Evolutionary conservation across 2,797 vertebrate species (phyloP), one percentile per base, ranked within the genome.

Genomic region (Chelmon rostratus): DNA sequence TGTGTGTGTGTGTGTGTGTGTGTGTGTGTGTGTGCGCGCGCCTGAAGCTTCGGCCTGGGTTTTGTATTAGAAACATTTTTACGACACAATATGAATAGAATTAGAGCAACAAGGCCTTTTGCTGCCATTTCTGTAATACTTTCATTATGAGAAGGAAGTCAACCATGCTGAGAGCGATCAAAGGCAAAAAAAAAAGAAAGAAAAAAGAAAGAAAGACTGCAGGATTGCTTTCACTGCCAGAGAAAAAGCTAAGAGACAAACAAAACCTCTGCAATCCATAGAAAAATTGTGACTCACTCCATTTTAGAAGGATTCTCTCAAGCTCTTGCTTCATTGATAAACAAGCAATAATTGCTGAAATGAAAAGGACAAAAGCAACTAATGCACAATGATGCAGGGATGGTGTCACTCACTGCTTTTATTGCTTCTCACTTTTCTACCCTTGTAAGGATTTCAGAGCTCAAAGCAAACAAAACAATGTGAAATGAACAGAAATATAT

Each of bases 21-120:
- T 64, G 23, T 28, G 28, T 57, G 38, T 66, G 19, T 66, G 28
- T 47, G 46, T 18, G n/a, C n/a, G n/a, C n/a, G n/a, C 47, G 28
- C 78, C 74, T 68, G 28, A 42, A 74, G 65, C 65, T 52, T 73
- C 73, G 71, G 6, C 25, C 28, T 63, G 13, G 76, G 47, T 61
- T 90, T 89, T 66, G 71, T 65, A 83, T 91, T 86, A 75, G 77
- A 86, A 87, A 88, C 72, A 88, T 87, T 88, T 89, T 88, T 81
- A 74, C 35, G 76, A 62, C 76, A 73, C 64, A 87, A 82, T 71
- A 76, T 74, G 52, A 82, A 81, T 68, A 46, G 56, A 78, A 85
- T 90, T 83, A 80, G 49, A 88, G 80, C 73, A 67, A 77, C 66
- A 56, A 65, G 72, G 69, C 58, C 47, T 73, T 84, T 47, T 73